These are phyloP conservation scores for Rhyacichthys aspro DNA, from an alignment of 2,797 vertebrate species.

Conservation along the genomic window DNA sequence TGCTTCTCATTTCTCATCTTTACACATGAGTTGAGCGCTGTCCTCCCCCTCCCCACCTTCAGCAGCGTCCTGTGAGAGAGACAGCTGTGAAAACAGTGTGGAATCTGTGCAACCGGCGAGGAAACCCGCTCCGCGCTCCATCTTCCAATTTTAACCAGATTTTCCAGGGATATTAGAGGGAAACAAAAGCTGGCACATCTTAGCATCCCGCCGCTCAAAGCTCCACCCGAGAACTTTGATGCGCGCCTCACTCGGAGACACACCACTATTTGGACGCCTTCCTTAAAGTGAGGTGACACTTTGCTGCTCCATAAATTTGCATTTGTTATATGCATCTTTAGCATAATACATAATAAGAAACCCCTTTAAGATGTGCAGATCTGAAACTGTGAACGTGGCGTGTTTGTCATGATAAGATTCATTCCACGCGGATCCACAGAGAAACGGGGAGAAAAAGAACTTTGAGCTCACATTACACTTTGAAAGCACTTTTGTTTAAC, in stretches of 20 bases:
- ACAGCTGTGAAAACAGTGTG: conserved; percentile 82
- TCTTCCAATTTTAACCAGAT: conserved; percentile 77
- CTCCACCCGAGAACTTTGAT: conserved; percentile 66
- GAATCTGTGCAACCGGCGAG: conserved; percentile 57
- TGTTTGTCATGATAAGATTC: conserved; percentile 29
- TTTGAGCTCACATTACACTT: conserved; percentile 24
- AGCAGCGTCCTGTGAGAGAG: conserved; percentile 62
- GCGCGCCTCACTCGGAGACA: conserved; percentile 43
- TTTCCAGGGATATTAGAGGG: conserved; percentile 79
- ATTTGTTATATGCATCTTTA: conserved; percentile 68
- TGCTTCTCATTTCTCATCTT: conserved; percentile 71
- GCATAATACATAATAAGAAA: conserved; percentile 55
- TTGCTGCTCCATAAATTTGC: conserved; percentile 69
- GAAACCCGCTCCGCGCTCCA: conserved; percentile 40
- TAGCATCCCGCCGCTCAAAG: conserved; percentile 54
- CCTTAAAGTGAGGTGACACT: conserved; percentile 73
- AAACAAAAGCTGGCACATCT: conserved; percentile 73
- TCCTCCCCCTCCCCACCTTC: conserved; percentile 30
- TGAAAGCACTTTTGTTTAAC: conserved; percentile 12
- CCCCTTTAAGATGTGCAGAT: conserved; percentile 58
- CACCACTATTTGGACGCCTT: conserved; percentile 56
- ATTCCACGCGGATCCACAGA: conserved; percentile 22
- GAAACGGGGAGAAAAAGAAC: conserved; percentile 15
- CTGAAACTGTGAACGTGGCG: conserved; percentile 24
- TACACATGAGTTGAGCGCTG: conserved; percentile 69